Percentiles rank a stretch among this genome's conserved stretches.
Evolutionary conservation across 2,113 vertebrate genomes (phyloP).

Genomic region (Chlamydotis undulata): DNA sequence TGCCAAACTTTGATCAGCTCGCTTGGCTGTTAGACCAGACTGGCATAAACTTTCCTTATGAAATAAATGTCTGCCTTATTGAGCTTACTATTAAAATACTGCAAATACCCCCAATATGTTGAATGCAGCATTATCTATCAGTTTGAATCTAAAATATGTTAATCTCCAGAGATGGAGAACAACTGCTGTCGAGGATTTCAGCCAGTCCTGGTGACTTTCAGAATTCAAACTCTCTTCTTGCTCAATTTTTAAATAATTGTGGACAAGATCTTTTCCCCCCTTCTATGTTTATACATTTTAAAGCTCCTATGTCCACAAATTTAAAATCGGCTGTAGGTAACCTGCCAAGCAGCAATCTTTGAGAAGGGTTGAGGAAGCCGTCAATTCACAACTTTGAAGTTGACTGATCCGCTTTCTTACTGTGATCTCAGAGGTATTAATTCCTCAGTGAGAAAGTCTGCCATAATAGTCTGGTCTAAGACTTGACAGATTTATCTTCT

Average conservation of each 20-base stretch:
- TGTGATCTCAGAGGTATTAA: background rate
- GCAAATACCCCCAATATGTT: background rate
- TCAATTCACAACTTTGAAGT: background rate
- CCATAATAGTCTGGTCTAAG: background rate
- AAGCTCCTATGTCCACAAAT: background rate
- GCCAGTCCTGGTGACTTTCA: background rate
- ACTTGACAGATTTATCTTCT: background rate
- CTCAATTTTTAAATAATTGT: background rate
- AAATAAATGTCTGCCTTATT: background rate
- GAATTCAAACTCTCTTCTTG: background rate
- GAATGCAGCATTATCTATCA: background rate
- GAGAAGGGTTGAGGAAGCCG: background rate
- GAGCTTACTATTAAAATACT: background rate
- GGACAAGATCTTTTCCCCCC: background rate
- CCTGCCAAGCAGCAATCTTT: background rate
- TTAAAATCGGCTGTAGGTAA: background rate
- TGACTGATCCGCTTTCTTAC: background rate
- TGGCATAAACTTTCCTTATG: background rate
- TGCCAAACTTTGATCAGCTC: slow-evolving; percentile 46
- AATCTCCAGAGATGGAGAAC: background rate
- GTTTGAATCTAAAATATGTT: background rate
- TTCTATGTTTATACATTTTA: background rate
- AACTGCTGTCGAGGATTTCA: background rate
- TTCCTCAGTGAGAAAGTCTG: background rate
- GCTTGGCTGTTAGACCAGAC: background rate